These are phyloP conservation scores for Ammodytes marinus DNA, from an alignment of 2,113 vertebrate species.

Conservation along the genomic window DNA sequence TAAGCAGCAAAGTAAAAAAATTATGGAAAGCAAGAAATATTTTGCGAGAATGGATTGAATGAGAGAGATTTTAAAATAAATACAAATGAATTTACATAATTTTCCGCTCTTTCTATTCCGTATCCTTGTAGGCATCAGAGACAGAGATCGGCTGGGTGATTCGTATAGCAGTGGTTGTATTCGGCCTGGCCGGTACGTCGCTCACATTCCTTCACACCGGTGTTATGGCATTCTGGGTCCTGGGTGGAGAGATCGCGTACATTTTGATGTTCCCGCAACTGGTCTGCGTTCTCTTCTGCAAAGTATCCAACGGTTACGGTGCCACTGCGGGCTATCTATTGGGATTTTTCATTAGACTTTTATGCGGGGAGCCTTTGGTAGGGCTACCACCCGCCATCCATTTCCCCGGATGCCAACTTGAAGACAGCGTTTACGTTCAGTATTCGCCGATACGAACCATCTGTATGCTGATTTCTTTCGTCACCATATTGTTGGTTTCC, in stretches of 20 bases:
- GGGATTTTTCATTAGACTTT: slow-evolving; percentile 75
- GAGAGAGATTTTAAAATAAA: not conserved
- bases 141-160: slow-evolving; percentile 81
- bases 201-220: slow-evolving; percentile 81
- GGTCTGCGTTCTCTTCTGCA: slow-evolving; percentile 73
- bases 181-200: slow-evolving; percentile 70
- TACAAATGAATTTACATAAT: not conserved
- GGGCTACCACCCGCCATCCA: slow-evolving; percentile 67
- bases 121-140: slow-evolving; percentile 75
- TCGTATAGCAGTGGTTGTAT: slow-evolving; percentile 74
- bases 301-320: slow-evolving; percentile 80
- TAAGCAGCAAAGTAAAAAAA: too few relatives aligned
- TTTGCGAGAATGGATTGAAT: too few relatives aligned
- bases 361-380: slow-evolving; percentile 82
- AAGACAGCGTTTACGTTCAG: slow-evolving; percentile 71
- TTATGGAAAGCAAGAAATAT: too few relatives aligned
- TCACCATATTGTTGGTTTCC: slow-evolving; percentile 61
- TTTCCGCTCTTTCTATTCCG: not conserved
- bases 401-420: slow-evolving; percentile 77
- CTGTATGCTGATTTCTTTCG: slow-evolving; percentile 71
- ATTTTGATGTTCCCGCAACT: slow-evolving; percentile 85
- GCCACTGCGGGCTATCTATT: slow-evolving; percentile 73
- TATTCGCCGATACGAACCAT: slow-evolving; percentile 82
- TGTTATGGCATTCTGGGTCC: slow-evolving; percentile 82
- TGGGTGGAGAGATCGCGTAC: slow-evolving; percentile 82